phyloP scores from a whole-genome alignment of 1,140 invertebrate species.

The Catajapyx aquilonaris region DNA sequence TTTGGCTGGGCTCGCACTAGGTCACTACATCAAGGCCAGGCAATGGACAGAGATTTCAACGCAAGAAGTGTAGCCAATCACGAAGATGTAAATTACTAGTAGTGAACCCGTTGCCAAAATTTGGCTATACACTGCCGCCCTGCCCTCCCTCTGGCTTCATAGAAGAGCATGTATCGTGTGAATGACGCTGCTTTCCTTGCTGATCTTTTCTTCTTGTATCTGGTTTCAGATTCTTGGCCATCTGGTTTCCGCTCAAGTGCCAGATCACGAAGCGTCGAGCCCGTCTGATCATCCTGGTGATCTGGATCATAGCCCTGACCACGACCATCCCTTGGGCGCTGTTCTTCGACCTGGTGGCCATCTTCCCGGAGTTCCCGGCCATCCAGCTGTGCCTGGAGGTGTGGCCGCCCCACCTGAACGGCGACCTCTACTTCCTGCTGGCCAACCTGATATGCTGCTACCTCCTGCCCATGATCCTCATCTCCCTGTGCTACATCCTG shows the following conservation, averaged over 20 bases:
- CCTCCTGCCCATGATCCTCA: constrained; percentile 74
- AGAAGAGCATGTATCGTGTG: too few relatives aligned
- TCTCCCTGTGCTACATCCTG: constrained; percentile 75
- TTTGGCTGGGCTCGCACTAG: too few relatives aligned
- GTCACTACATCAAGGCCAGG: too few relatives aligned
- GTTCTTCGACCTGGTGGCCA: constrained; percentile 60
- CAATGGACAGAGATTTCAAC: too few relatives aligned
- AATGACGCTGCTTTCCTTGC: too few relatives aligned
- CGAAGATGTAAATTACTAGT: too few relatives aligned
- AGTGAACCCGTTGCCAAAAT: too few relatives aligned
- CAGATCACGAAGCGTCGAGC: constrained; percentile 74
- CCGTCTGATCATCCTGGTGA: constrained; percentile 65
- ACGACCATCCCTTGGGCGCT: constrained; percentile 75
- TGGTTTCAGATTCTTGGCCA: constrained; percentile 81
- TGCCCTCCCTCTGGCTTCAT: too few relatives aligned
- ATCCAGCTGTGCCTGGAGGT: constrained; percentile 51
- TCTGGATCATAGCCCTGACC: constrained; percentile 68
- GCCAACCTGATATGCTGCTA: constrained; percentile 80
- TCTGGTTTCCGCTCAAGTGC: constrained; percentile 80
- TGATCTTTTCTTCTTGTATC: too few relatives aligned
- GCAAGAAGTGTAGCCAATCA: too few relatives aligned
- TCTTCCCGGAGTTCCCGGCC: constrained; percentile 22
- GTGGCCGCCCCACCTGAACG: constrained; percentile 61
- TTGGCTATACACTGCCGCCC: too few relatives aligned
- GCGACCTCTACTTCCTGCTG: constrained; percentile 65